Base-by-base conservation (phyloP, 2,113 vertebrate genomes). In the Rousettus leschenaultii region DNA sequence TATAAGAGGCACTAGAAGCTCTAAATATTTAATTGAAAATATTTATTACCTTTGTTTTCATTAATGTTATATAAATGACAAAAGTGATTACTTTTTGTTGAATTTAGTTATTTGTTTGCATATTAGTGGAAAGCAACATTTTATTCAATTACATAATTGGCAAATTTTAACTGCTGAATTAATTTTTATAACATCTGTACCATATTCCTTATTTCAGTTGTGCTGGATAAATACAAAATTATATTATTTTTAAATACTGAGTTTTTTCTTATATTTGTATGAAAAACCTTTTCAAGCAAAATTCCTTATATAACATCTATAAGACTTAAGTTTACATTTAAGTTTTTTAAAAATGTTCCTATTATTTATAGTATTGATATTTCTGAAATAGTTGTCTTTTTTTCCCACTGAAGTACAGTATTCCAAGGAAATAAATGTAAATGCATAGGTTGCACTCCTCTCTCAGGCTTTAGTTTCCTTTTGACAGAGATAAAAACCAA, bases 1-100 rank as follows among this genome's bases (percentile, higher is more conserved):
- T 70, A 40, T 35, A 45, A 90, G 70, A 73, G 22, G 48, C 73
- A 3, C 26, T 73, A 88, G 53, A 94, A 85, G 33, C 15, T 65
- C 30, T 90, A 92, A 97, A 89, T 92, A 83, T 82, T 86, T 59
- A 82, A 84, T 48, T 63, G 43, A 92, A 97, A 80, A 89, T 94
- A 70, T 79, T 55, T 55, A 79, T 33, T 94, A 38, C 9, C 24
- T 94, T 95, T 94, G 40, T 94, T 96, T 96, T 93, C 35, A 57
- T 96, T 84, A 59, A 87, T 94, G 4, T 75, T 77, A 48, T 43
- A 43, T 86, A 95, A 79, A 87, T 96, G 40, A 89, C 48, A 13
- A 45, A 75, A 77, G 15, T 71, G 35, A 61, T 19, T 61, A 30
- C 57, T 94, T 95, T 53, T 57, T 73, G 48, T 70, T 95, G 59